Base-by-base conservation (phyloP, 2,888 invertebrate genomes). In the Pilophorus perplexus region DNA sequence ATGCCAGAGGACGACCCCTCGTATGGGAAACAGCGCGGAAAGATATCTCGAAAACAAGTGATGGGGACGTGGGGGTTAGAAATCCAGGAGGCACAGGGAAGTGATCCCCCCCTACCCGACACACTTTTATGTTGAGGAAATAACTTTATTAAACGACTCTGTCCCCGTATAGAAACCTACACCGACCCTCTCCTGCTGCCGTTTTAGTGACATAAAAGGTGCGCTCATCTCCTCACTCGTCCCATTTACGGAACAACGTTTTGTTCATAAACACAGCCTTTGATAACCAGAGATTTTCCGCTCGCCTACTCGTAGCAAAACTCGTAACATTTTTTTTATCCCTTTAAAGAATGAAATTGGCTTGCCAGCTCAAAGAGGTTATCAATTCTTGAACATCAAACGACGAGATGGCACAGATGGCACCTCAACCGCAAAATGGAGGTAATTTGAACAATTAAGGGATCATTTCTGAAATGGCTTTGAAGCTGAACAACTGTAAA, bases 81-180 rank as follows among this genome's bases (percentile, higher is more conserved):
- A n/a, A n/a, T n/a, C n/a, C n/a, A n/a, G 38, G 33, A 8, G 18
- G 33, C 6, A 6, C 33, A 12, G 33, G 33, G 33, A 6, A 12
- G 33, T 33, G 33, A 12, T 12, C 6, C 6, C 33, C 33, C 8
- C 6, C 5, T 42, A n/a, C 42, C 5, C 8, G 40, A 18, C 20
- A 64, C 50, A 64, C 50, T 64, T 64, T 64, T 64, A 64, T 64
- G 52, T 38, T 37, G 52, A 33, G 52, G 52, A 37, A 64, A 64
- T 52, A 64, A 64, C 64, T 48, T 50, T 64, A 64, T 64, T 64
- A 50, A 48, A 64, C 60, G 60, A 46, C 46, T 16, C 44, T 46
- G 44, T 46, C 33, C 27, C 16, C 14, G 1, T 40, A 10, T 14
- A 40, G 52, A 28, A 52, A 52, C 52, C 52, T 52, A 52, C 28